Percentiles rank a stretch among this genome's conserved stretches.
Evolutionary conservation across 35 echinoderm and acorn worm species (phyloP).

Genomic region (Diadema setosum): DNA sequence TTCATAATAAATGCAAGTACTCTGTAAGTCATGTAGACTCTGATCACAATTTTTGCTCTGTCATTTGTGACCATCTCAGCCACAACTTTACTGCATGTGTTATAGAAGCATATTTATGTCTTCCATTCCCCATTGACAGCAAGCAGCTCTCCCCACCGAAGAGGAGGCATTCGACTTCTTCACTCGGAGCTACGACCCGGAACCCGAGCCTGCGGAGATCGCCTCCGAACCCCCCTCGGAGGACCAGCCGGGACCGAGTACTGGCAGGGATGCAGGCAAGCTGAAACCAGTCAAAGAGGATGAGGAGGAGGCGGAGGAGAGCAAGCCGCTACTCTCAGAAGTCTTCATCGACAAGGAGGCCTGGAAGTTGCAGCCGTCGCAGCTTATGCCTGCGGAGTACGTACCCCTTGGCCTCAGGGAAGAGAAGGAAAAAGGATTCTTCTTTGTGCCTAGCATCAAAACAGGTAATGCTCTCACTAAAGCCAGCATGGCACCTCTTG

Average conservation of each 20-base stretch:
- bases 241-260: constrained; percentile 48
- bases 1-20: no score
- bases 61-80: no score
- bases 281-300: not conserved
- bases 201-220: constrained; percentile 15
- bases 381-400: constrained; percentile 72
- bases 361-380: constrained; percentile 54
- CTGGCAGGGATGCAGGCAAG: not conserved
- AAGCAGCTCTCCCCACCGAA: constrained; percentile 69
- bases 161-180: constrained; percentile 91
- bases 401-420: constrained; percentile 46
- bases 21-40: no score
- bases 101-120: not conserved
- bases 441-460: constrained; percentile 74
- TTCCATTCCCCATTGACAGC: not conserved
- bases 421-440: constrained; percentile 64
- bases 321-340: constrained; percentile 48
- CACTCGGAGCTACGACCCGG: constrained; percentile 65
- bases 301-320: constrained; percentile 18
- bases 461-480: constrained; percentile 56
- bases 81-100: no score
- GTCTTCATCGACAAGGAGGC: constrained; percentile 75
- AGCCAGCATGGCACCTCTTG: no score
- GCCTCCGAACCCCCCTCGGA: not conserved
- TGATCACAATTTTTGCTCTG: no score